A percentile compares a stretch with the other conserved stretches of the same genome.
These are phyloP conservation scores for Cygnus buccinator DNA, from an alignment of 2,113 vertebrate genomes.

Conservation along the genomic window DNA sequence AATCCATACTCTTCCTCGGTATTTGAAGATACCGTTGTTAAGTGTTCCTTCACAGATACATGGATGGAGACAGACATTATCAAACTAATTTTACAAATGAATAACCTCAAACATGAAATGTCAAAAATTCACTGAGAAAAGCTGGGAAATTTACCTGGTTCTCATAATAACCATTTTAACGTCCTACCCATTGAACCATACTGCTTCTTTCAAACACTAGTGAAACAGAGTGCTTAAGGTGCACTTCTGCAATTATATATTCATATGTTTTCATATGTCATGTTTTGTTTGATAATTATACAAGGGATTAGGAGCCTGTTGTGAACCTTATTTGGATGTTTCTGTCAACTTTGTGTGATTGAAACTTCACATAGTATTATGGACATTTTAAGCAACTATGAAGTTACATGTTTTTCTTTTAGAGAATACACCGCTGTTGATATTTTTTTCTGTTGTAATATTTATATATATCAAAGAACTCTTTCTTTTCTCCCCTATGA, in stretches of 20 bases:
- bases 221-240: not conserved
- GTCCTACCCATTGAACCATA: not conserved
- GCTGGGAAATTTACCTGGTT: slow-evolving; percentile 21
- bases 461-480: not conserved
- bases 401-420: not conserved
- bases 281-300: not conserved
- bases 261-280: not conserved
- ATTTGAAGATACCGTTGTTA: not conserved
- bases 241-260: not conserved
- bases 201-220: not conserved
- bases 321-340: not conserved
- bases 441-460: not conserved
- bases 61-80: not conserved
- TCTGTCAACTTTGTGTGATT: not conserved
- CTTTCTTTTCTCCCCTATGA: not conserved
- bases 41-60: not conserved
- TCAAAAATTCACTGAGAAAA: slow-evolving; percentile 16
- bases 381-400: not conserved
- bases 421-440: not conserved
- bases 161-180: not conserved
- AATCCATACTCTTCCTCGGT: not conserved
- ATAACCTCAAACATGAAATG: not conserved
- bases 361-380: not conserved
- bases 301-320: not conserved
- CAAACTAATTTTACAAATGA: not conserved